A percentile compares a stretch with the other conserved stretches of the same genome.
phyloP scores from a whole-genome alignment of 2,113 vertebrate species.

The Sapayoa aenigma region DNA sequence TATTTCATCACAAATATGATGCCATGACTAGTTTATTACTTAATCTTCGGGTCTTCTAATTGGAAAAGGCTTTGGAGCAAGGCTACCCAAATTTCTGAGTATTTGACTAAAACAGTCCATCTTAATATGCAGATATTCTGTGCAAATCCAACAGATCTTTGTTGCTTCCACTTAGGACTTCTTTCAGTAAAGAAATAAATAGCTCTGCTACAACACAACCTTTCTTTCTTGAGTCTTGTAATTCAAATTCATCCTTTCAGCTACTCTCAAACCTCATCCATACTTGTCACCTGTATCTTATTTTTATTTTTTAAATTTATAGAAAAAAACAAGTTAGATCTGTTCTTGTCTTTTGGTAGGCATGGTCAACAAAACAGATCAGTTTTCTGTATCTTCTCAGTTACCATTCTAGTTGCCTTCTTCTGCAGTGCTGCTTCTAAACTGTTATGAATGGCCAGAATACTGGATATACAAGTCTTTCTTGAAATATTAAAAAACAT shows the following conservation, averaged over 20 bases:
- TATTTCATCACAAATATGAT: neutral
- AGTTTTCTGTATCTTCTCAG: neutral
- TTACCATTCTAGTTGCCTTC: neutral
- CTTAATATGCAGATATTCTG: neutral
- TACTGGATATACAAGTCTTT: neutral
- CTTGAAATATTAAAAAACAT: neutral
- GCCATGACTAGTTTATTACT: neutral
- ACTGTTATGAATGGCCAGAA: neutral
- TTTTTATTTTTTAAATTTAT: neutral
- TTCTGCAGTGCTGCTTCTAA: neutral
- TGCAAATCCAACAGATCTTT: neutral
- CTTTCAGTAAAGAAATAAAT: neutral
- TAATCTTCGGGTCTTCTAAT: neutral
- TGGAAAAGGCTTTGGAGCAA: neutral
- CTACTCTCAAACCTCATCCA: neutral
- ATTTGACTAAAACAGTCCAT: neutral
- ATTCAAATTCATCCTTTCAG: neutral
- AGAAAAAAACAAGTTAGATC: neutral
- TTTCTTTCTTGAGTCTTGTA: neutral
- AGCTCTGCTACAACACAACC: neutral
- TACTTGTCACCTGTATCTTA: neutral
- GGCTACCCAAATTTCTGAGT: neutral
- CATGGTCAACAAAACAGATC: neutral
- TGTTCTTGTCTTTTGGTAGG: neutral
- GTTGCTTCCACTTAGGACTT: neutral